These are phyloP conservation scores for Lithobates pipiens DNA, from an alignment of 2,797 vertebrate species.

Conservation along the genomic window DNA sequence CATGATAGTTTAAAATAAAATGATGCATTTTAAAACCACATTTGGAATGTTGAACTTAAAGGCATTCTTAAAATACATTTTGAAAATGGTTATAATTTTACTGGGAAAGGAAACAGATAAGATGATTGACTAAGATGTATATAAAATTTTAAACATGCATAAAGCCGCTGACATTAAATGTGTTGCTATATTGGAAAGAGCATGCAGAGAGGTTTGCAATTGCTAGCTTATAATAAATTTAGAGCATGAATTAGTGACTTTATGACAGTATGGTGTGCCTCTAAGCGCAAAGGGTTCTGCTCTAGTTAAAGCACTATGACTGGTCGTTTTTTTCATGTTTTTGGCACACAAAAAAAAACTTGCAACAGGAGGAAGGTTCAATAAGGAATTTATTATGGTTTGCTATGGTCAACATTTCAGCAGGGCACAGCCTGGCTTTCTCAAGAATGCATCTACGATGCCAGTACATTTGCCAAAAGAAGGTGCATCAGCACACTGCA, in stretches of 20 bases:
- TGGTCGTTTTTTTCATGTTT: too few species aligned
- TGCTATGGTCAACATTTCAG: too few species aligned
- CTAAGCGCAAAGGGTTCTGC: too few species aligned
- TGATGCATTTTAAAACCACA: background rate
- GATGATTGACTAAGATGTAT: background rate
- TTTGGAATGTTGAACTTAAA: background rate
- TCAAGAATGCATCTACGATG: too few species aligned
- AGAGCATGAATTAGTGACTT: background rate
- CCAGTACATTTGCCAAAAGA: too few species aligned
- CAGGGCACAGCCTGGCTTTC: too few species aligned
- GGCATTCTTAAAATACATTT: conserved; percentile 16
- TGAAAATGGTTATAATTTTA: conserved; percentile 4
- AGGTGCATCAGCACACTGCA: too few species aligned
- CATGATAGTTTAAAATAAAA: conserved; percentile 43
- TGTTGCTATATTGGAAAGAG: background rate
- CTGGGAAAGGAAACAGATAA: background rate
- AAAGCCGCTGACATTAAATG: background rate
- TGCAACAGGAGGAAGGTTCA: too few species aligned
- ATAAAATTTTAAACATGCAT: background rate
- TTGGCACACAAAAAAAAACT: too few species aligned
- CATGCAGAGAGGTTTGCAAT: background rate
- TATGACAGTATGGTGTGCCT: background rate
- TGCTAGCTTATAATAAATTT: background rate
- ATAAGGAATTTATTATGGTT: too few species aligned
- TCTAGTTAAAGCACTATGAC: too few species aligned